These are phyloP conservation scores for Steinernema feltiae DNA, from an alignment of 1,140 invertebrate species.

Conservation along the genomic window DNA sequence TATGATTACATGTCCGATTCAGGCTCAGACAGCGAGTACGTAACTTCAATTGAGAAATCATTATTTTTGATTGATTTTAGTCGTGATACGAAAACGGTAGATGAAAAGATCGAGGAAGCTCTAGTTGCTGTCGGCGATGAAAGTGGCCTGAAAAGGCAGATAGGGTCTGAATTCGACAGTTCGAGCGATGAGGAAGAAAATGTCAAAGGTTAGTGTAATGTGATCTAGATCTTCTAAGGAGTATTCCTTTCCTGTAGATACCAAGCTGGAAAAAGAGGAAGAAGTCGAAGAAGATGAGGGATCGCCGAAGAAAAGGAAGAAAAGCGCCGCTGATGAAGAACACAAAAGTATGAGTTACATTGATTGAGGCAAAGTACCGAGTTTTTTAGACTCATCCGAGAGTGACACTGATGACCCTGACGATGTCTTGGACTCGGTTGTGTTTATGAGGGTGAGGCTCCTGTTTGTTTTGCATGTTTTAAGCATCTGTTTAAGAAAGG, in stretches of 20 bases:
- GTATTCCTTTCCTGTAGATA: too few species aligned
- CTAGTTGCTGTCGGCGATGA: slow-evolving; percentile 53
- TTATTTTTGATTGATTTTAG: not conserved
- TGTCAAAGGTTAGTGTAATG: not conserved
- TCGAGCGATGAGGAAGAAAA: slow-evolving; percentile 39
- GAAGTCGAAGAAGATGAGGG: slow-evolving; percentile 36
- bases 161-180: slow-evolving; percentile 33
- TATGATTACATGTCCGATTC: slow-evolving; percentile 57
- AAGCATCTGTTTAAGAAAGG: slow-evolving; percentile 6
- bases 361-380: slow-evolving; percentile 27
- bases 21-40: slow-evolving; percentile 55
- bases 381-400: slow-evolving; percentile 31
- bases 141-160: slow-evolving; percentile 42
- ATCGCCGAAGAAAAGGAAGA: slow-evolving; percentile 1
- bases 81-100: not conserved
- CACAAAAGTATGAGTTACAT: not conserved
- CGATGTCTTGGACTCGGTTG: slow-evolving; percentile 40
- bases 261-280: too few species aligned
- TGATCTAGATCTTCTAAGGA: not conserved
- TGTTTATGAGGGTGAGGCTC: slow-evolving; percentile 41
- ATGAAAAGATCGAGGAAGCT: slow-evolving; percentile 54
- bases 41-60: slow-evolving; percentile 17
- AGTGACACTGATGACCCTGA: slow-evolving; percentile 47
- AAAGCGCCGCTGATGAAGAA: not conserved
- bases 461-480: not conserved